Evolutionary conservation across 1,140 invertebrate species (phyloP).

Genomic region (Scylla paramamosain): DNA sequence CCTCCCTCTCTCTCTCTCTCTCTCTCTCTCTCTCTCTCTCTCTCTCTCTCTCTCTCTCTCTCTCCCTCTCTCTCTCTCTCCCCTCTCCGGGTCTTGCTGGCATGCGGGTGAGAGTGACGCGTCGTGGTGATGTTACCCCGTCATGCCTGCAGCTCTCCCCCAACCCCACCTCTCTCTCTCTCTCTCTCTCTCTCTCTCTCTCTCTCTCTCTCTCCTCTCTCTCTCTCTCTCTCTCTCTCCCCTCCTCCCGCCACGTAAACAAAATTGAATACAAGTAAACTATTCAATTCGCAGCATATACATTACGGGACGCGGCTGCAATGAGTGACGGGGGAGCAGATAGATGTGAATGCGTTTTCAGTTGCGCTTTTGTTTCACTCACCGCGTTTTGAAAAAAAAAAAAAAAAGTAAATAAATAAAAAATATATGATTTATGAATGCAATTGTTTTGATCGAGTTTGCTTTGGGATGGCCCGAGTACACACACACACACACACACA

Average conservation of each 20-base stretch:
- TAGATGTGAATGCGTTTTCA: neutral
- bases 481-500: neutral
- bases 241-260: neutral
- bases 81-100: slow-evolving; percentile 50
- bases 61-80: neutral
- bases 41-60: neutral
- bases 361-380: too few species aligned
- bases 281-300: neutral
- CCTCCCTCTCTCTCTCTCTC: neutral
- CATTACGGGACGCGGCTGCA: neutral
- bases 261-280: slow-evolving; percentile 16
- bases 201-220: too few species aligned
- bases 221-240: too few species aligned
- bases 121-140: neutral
- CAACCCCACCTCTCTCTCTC: neutral
- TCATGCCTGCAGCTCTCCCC: neutral
- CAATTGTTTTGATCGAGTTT: too few species aligned
- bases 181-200: too few species aligned
- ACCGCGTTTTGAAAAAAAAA: too few species aligned
- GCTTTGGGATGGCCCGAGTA: neutral
- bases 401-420: too few species aligned
- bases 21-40: neutral
- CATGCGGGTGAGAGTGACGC: slow-evolving; percentile 55
- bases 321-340: neutral
- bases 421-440: too few species aligned